A percentile compares a stretch with the other conserved stretches of the same genome.
Evolutionary conservation across 30 jellyfish, hydroid and myxozoan species (phyloP).

Genomic region (Hydractinia echinata): DNA sequence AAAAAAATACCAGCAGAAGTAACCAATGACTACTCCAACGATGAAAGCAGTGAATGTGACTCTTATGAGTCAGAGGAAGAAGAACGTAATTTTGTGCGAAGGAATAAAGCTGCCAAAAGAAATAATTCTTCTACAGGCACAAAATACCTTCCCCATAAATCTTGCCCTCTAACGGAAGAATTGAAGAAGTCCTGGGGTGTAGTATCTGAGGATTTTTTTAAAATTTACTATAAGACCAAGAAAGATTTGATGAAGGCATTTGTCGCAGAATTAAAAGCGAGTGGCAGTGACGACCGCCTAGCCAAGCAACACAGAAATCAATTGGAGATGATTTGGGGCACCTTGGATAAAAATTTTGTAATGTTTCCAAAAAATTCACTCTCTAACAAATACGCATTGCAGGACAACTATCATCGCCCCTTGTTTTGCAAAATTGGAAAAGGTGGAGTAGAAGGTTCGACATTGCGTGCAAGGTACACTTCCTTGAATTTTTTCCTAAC

Average conservation of each 20-base stretch:
- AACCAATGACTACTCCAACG: too few relatives aligned
- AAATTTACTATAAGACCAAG: neutral
- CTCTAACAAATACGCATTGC: neutral
- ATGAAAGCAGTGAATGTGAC: too few relatives aligned
- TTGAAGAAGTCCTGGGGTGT: neutral
- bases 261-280: neutral
- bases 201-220: neutral
- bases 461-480: too few relatives aligned
- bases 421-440: conserved; percentile 5
- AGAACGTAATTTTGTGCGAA: too few relatives aligned
- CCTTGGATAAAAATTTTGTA: neutral
- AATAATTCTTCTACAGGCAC: too few relatives aligned
- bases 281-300: neutral
- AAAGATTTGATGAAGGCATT: neutral
- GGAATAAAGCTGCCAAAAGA: too few relatives aligned
- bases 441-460: conserved; percentile 20
- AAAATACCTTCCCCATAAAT: neutral
- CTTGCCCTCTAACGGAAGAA: neutral
- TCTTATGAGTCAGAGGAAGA: too few relatives aligned
- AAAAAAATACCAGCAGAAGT: too few relatives aligned
- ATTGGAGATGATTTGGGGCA: conserved; percentile 6
- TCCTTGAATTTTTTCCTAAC: conserved; percentile 9
- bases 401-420: conserved; percentile 5
- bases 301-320: conserved; percentile 13
- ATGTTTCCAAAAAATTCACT: conserved; percentile 16